These are phyloP conservation scores for Chascanopsetta lugubris DNA, from an alignment of 2,113 vertebrate genomes.

Conservation along the genomic window DNA sequence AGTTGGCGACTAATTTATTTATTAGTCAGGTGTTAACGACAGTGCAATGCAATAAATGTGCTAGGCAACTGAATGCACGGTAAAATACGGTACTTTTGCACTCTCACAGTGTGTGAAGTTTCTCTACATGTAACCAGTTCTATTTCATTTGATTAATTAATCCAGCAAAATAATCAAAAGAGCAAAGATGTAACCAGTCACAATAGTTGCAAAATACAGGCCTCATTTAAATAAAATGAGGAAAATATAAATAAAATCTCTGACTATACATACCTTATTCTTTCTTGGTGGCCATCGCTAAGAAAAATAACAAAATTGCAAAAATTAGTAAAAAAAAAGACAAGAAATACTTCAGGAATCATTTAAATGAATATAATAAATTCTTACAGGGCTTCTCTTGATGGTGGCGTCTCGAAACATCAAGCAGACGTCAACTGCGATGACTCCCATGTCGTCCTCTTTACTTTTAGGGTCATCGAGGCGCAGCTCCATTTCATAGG, in stretches of 20 bases:
- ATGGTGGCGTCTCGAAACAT: constrained; percentile 87
- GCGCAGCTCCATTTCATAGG: constrained; percentile 83
- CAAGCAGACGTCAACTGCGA: constrained; percentile 87
- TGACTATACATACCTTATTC: constrained; percentile 71
- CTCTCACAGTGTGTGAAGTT: too few relatives aligned
- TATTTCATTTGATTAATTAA: too few relatives aligned
- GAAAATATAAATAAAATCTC: not conserved
- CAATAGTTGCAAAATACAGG: too few relatives aligned
- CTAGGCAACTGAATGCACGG: too few relatives aligned
- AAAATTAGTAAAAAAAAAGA: constrained; percentile 24
- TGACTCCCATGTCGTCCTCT: constrained; percentile 92
- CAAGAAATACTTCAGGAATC: constrained; percentile 1
- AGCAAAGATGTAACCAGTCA: too few relatives aligned
- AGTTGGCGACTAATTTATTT: too few relatives aligned
- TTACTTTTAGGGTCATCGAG: constrained; percentile 92
- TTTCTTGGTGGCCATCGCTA: constrained; percentile 73
- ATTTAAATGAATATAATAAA: not conserved
- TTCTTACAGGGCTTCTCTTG: constrained; percentile 83
- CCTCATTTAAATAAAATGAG: too few relatives aligned
- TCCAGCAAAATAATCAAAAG: too few relatives aligned
- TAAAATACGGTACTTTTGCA: too few relatives aligned
- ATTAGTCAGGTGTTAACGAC: not conserved
- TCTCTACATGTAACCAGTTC: too few relatives aligned
- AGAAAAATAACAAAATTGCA: too few relatives aligned
- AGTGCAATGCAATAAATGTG: not conserved